Evolutionary conservation across 2,888 invertebrate species (phyloP).

Genomic region (Mythimna albipuncta): DNA sequence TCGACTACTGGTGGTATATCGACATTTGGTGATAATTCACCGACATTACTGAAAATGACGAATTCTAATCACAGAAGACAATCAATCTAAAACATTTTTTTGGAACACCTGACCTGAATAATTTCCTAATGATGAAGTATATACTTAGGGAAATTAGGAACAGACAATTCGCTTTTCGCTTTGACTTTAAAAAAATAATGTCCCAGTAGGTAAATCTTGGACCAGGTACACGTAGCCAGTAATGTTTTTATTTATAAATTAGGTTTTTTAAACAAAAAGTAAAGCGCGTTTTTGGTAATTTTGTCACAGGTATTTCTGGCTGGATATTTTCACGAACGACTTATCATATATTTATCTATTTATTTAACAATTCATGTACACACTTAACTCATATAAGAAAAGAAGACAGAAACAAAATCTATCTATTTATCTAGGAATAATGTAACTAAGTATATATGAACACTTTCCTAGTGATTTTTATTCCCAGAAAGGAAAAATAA

Average conservation of each 20-base stretch:
- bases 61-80: background rate
- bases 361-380: too few relatives aligned
- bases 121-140: background rate
- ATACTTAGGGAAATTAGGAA: background rate
- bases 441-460: too few relatives aligned
- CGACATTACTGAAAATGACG: conserved; percentile 21
- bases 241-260: too few relatives aligned
- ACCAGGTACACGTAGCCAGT: too few relatives aligned
- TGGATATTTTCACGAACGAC: background rate
- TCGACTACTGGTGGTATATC: too few relatives aligned
- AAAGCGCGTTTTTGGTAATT: too few relatives aligned
- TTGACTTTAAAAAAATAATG: background rate
- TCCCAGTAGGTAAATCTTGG: too few relatives aligned
- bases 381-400: too few relatives aligned
- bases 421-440: too few relatives aligned
- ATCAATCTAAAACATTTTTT: background rate
- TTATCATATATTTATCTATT: too few relatives aligned
- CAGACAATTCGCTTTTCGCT: background rate
- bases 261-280: too few relatives aligned
- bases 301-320: background rate
- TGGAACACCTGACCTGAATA: background rate
- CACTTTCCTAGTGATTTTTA: background rate
- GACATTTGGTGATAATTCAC: conserved; percentile 19
- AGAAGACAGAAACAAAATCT: too few relatives aligned
- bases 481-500: background rate